Percentiles rank a stretch among this genome's conserved stretches.
These are phyloP conservation scores for Apotomis capreana DNA, from an alignment of 2,888 invertebrate genomes.

Conservation along the genomic window DNA sequence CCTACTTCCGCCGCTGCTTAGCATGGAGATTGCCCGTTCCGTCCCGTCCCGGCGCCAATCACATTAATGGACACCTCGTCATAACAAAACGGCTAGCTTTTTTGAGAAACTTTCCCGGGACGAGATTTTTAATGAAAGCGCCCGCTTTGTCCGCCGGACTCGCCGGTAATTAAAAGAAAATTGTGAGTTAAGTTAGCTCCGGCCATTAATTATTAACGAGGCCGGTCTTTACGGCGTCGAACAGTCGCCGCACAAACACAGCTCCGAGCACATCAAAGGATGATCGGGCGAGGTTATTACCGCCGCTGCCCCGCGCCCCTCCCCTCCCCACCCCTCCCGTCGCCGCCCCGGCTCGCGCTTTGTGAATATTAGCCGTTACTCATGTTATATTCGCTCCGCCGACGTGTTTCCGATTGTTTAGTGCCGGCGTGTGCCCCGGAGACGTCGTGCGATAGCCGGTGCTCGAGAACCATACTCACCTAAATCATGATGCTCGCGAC, in stretches of 20 bases:
- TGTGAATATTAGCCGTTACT: constrained; percentile 1
- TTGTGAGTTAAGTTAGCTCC: constrained; percentile 5
- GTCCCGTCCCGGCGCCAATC: constrained; percentile 7
- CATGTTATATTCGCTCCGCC: background rate
- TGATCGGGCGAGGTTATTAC: constrained; percentile 7
- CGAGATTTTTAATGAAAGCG: constrained; percentile 2
- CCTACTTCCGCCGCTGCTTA: background rate
- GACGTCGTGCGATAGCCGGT: too few relatives aligned
- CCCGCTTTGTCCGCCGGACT: constrained; percentile 11
- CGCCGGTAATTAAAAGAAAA: constrained; percentile 31
- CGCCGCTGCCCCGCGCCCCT: background rate
- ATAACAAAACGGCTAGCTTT: constrained; percentile 6
- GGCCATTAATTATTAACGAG: constrained; percentile 24
- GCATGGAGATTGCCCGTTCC: background rate
- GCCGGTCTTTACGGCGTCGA: constrained; percentile 14
- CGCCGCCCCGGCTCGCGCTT: background rate
- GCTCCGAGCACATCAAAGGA: constrained; percentile 16
- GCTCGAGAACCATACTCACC: background rate
- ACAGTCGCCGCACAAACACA: constrained; percentile 8
- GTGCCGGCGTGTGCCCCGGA: background rate
- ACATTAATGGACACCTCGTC: constrained; percentile 9
- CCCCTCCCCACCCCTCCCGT: too few relatives aligned
- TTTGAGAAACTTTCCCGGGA: constrained; percentile 1
- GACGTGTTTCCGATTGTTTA: background rate
- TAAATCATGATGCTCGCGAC: too few relatives aligned